These are phyloP conservation scores for Polyodon spathula DNA, from an alignment of 2,113 vertebrate species.

Conservation along the genomic window DNA sequence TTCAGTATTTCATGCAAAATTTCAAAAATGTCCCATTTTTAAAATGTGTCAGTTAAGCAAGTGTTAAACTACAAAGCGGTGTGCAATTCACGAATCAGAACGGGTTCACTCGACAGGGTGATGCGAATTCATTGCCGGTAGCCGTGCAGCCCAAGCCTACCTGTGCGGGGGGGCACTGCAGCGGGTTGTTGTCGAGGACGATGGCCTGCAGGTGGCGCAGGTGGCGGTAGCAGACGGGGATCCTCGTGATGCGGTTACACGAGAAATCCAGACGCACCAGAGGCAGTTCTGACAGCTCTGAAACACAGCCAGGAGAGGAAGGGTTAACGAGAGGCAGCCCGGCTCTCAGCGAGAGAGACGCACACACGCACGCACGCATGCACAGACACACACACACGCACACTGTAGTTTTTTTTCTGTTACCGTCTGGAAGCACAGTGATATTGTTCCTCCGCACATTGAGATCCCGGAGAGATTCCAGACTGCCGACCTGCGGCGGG, in stretches of 20 bases:
- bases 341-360: too few relatives aligned
- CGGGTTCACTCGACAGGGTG: background rate
- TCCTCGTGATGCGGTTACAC: slow-evolving; percentile 72
- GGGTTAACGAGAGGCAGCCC: background rate
- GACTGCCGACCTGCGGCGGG: slow-evolving; percentile 64
- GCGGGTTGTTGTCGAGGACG: slow-evolving; percentile 74
- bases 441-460: slow-evolving; percentile 78
- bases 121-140: too few relatives aligned
- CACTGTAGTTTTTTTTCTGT: too few relatives aligned
- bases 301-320: too few relatives aligned
- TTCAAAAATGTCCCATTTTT: too few relatives aligned
- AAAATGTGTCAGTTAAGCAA: too few relatives aligned
- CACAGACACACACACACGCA: too few relatives aligned
- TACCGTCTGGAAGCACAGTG: slow-evolving; percentile 68
- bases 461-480: slow-evolving; percentile 73
- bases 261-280: slow-evolving; percentile 80
- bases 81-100: too few relatives aligned
- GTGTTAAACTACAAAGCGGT: too few relatives aligned
- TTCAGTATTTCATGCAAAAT: too few relatives aligned
- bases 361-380: too few relatives aligned
- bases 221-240: slow-evolving; percentile 77
- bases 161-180: slow-evolving; percentile 74
- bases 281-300: slow-evolving; percentile 78
- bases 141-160: slow-evolving; percentile 33
- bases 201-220: slow-evolving; percentile 76